These are phyloP conservation scores for Dryobotodes eremita DNA, from an alignment of 2,888 invertebrate species.

Conservation along the genomic window DNA sequence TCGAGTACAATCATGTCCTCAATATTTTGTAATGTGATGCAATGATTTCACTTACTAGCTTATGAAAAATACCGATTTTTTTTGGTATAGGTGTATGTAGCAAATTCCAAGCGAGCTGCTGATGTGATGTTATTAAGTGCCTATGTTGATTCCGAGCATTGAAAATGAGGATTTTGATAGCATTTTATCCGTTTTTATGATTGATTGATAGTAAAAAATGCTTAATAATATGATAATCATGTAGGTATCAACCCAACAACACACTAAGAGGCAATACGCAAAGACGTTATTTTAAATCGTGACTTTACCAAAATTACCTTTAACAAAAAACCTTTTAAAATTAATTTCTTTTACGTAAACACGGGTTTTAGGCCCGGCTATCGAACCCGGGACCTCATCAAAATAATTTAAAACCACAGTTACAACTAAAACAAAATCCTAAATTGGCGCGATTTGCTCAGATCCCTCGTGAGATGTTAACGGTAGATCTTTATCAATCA, in stretches of 20 bases:
- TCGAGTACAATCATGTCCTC: constrained; percentile 27
- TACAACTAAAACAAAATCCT: constrained; percentile 82
- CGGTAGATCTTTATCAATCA: constrained; percentile 72
- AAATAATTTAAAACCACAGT: constrained; percentile 71
- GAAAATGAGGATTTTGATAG: constrained; percentile 14
- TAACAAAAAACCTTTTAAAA: constrained; percentile 50
- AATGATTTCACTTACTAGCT: background rate
- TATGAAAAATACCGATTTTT: background rate
- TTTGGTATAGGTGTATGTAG: background rate
- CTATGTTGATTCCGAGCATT: background rate
- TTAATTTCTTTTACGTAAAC: constrained; percentile 48
- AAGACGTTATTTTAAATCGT: constrained; percentile 39
- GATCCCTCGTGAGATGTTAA: constrained; percentile 79
- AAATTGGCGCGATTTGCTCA: constrained; percentile 83
- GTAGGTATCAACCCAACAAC: background rate
- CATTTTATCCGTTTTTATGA: constrained; percentile 29
- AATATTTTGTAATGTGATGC: constrained; percentile 17
- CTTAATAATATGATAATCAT: background rate
- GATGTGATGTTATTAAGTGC: background rate
- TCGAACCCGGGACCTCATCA: constrained; percentile 66
- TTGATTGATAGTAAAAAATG: constrained; percentile 25
- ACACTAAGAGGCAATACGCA: background rate
- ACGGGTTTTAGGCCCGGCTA: constrained; percentile 49
- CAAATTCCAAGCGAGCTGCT: background rate
- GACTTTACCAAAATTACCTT: constrained; percentile 21